These are phyloP conservation scores for Rhizomys pruinosus DNA, from an alignment of 2,113 vertebrate genomes.

Conservation along the genomic window DNA sequence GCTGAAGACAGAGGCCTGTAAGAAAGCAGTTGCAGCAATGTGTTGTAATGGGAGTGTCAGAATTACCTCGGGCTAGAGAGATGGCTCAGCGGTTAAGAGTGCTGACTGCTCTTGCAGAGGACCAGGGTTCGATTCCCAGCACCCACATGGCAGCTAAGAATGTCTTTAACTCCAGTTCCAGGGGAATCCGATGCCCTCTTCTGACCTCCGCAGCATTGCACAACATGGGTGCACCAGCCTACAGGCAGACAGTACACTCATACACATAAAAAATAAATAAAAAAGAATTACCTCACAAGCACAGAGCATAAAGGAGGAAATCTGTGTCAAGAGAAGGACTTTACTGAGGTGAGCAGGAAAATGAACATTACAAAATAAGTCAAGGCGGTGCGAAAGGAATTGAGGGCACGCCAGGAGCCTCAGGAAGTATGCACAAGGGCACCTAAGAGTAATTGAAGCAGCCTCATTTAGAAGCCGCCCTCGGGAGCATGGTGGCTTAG, in stretches of 20 bases:
- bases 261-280: too few relatives aligned
- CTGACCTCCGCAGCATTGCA: too few relatives aligned
- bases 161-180: too few relatives aligned
- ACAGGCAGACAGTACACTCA: too few relatives aligned
- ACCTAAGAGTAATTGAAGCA: neutral
- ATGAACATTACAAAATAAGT: neutral
- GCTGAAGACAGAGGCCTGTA: neutral
- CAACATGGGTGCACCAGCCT: too few relatives aligned
- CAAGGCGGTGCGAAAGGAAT: neutral
- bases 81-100: too few relatives aligned
- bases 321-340: neutral
- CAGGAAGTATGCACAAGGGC: neutral
- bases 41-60: neutral
- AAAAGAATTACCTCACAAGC: neutral
- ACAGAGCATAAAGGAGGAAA: neutral
- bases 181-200: too few relatives aligned
- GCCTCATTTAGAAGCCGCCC: neutral
- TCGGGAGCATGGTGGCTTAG: neutral
- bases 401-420: neutral
- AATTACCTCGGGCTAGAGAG: too few relatives aligned
- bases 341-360: neutral
- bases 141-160: too few relatives aligned
- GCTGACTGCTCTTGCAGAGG: too few relatives aligned
- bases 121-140: too few relatives aligned
- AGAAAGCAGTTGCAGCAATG: neutral